Percentiles rank a stretch among this genome's conserved stretches.
phyloP scores from a whole-genome alignment of 1,140 invertebrate species.

The Latrodectus geometricus region DNA sequence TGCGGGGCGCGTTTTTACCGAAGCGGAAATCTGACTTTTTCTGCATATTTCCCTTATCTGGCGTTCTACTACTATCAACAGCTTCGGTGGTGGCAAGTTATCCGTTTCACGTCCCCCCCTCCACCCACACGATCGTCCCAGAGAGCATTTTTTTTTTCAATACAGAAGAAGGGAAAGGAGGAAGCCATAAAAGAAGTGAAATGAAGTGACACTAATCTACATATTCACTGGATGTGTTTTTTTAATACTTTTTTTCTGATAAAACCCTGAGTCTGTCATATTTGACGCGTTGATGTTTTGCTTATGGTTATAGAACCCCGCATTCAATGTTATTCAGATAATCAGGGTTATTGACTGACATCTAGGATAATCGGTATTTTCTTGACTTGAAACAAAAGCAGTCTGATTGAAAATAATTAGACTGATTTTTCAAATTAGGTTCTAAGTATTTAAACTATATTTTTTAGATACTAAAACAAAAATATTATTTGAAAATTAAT shows the following conservation, averaged over 20 bases:
- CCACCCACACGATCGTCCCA: not conserved
- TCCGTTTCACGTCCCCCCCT: not conserved
- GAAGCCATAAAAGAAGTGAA: constrained; percentile 59
- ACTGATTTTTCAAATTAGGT: too few relatives aligned
- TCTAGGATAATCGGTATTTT: too few relatives aligned
- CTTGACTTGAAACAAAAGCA: too few relatives aligned
- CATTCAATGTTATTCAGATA: too few relatives aligned
- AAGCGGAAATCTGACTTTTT: constrained; percentile 61
- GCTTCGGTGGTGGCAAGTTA: constrained; percentile 10
- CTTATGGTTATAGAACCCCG: constrained; percentile 12
- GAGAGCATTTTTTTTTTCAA: not conserved
- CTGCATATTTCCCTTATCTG: constrained; percentile 61
- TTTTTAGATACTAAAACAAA: too few relatives aligned
- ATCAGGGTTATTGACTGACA: too few relatives aligned
- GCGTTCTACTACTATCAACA: constrained; percentile 39
- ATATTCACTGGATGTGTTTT: constrained; percentile 60
- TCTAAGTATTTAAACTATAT: too few relatives aligned
- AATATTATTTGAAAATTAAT: too few relatives aligned
- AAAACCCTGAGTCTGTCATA: constrained; percentile 51
- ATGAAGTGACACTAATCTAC: constrained; percentile 61
- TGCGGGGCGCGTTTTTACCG: constrained; percentile 50
- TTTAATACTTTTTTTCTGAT: constrained; percentile 27
- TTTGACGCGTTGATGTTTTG: constrained; percentile 51
- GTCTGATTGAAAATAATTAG: too few relatives aligned
- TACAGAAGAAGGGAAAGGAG: constrained; percentile 18